Percentiles rank a stretch among this genome's conserved stretches.
These are phyloP conservation scores for Limnephilus marmoratus DNA, from an alignment of 2,888 invertebrate species.

Conservation along the genomic window DNA sequence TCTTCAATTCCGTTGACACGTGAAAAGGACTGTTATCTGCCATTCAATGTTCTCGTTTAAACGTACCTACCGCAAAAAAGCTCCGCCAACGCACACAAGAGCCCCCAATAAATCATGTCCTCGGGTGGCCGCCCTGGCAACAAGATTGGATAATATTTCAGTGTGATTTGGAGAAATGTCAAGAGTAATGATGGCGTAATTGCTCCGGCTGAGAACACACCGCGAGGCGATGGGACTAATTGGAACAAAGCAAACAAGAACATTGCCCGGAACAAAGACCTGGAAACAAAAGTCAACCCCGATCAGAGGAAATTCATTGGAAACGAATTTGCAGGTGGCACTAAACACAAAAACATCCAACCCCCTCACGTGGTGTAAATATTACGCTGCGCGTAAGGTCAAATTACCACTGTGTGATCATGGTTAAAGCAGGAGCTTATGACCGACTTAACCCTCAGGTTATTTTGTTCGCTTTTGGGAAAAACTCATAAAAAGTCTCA, in stretches of 20 bases:
- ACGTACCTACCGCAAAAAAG: slow-evolving; percentile 10
- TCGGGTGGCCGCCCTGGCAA: neutral
- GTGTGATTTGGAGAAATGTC: slow-evolving; percentile 56
- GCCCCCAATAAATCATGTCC: slow-evolving; percentile 48
- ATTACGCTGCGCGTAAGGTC: too few relatives aligned
- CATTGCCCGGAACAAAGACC: neutral
- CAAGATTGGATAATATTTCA: slow-evolving; percentile 60
- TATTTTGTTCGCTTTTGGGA: too few relatives aligned
- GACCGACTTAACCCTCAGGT: too few relatives aligned
- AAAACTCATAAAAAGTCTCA: too few relatives aligned
- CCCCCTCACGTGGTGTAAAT: too few relatives aligned
- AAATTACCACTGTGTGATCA: too few relatives aligned
- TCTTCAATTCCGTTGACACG: neutral
- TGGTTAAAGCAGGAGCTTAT: too few relatives aligned
- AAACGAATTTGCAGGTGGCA: neutral
- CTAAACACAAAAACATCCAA: neutral
- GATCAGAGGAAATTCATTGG: neutral
- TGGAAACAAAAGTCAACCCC: neutral
- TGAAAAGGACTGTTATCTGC: neutral
- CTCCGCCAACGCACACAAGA: slow-evolving; percentile 26
- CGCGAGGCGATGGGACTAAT: slow-evolving; percentile 6
- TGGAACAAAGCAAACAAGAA: neutral
- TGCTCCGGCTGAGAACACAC: slow-evolving; percentile 21
- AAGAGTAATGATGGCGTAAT: slow-evolving; percentile 53
- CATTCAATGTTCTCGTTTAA: neutral